phyloP scores from a whole-genome alignment of 1,140 invertebrate species.

The Drepana arcuata region DNA sequence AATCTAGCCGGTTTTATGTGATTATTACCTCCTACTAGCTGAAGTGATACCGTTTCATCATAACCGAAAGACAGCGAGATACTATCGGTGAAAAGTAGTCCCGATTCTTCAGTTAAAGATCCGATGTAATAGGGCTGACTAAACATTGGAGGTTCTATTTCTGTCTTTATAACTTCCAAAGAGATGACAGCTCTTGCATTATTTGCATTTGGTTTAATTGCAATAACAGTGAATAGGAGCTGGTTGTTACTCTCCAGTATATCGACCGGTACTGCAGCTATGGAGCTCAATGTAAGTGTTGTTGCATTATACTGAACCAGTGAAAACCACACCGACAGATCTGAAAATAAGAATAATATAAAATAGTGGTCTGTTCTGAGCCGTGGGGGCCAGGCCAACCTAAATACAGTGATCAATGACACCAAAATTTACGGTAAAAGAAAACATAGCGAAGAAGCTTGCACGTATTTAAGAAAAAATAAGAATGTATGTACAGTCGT shows the following conservation, averaged over 20 bases:
- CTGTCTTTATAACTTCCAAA: constrained; percentile 20
- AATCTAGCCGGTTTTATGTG: too few relatives aligned
- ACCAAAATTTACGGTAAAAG: too few relatives aligned
- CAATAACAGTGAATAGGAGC: constrained; percentile 25
- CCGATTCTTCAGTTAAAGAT: constrained; percentile 16
- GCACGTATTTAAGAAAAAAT: too few relatives aligned
- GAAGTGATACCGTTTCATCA: constrained; percentile 30
- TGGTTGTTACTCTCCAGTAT: constrained; percentile 20
- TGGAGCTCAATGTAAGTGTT: constrained; percentile 1
- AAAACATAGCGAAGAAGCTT: too few relatives aligned
- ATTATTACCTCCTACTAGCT: constrained; percentile 38
- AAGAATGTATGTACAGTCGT: too few relatives aligned
- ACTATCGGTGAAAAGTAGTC: constrained; percentile 20
- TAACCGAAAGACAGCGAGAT: constrained; percentile 24
- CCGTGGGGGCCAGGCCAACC: too few relatives aligned
- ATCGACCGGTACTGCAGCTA: constrained; percentile 15
- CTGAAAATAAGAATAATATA: too few relatives aligned
- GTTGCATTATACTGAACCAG: too few relatives aligned
- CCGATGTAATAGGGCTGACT: constrained; percentile 30
- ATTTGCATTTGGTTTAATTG: constrained; percentile 19
- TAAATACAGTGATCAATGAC: too few relatives aligned
- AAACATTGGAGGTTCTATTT: constrained; percentile 24
- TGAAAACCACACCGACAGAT: too few relatives aligned
- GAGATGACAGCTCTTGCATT: constrained; percentile 18
- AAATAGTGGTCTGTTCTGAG: too few relatives aligned